Evolutionary conservation across 2,113 vertebrate species (phyloP).

Genomic region (Empidonax traillii): DNA sequence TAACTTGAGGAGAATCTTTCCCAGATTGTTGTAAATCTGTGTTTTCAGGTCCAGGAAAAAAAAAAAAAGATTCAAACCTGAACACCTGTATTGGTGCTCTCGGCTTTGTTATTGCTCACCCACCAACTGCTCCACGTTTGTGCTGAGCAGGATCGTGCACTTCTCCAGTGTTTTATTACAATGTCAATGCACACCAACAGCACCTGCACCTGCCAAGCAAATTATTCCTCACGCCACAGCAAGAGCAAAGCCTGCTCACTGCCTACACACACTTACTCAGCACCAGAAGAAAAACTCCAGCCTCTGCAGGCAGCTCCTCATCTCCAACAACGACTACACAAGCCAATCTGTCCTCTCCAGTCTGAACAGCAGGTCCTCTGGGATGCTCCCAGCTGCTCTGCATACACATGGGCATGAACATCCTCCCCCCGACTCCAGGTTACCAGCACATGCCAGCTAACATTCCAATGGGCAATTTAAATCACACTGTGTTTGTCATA

Average conservation of each 20-base stretch:
- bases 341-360: neutral
- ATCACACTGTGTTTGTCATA: neutral
- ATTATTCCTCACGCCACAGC: neutral
- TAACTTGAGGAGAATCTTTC: slow-evolving; percentile 44
- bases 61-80: neutral
- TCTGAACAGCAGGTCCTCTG: neutral
- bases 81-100: neutral
- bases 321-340: neutral
- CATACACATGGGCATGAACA: neutral
- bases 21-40: slow-evolving; percentile 25
- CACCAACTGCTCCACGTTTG: neutral
- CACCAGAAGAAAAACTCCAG: neutral
- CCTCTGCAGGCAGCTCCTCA: neutral
- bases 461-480: rapidly evolving
- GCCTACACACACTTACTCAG: neutral
- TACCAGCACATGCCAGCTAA: neutral
- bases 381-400: neutral
- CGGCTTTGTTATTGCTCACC: neutral
- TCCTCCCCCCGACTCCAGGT: rapidly evolving
- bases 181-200: neutral
- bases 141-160: neutral
- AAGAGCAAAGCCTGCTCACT: neutral
- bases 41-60: neutral
- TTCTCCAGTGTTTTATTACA: neutral
- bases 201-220: neutral